Base-by-base conservation (phyloP, 2,888 invertebrate species). In the Sarcophaga carnaria region DNA sequence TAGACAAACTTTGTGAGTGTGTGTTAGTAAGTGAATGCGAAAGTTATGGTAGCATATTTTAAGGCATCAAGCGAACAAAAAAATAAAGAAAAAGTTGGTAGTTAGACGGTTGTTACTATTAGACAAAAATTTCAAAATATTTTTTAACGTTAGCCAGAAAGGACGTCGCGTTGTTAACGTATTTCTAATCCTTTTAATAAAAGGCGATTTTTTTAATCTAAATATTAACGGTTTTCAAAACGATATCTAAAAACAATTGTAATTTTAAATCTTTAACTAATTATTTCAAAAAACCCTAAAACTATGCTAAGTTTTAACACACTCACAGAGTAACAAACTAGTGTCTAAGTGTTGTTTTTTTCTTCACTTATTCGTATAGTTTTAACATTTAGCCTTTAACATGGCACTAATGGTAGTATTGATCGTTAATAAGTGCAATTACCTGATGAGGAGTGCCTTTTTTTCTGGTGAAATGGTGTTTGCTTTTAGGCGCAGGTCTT, bases 401-500 rank as follows among this genome's bases (percentile, higher is more conserved):
- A 37, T 2, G 37, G 2, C 1, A 54, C 12, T 54, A 14, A 17
- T 72, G 22, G 70, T 5, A 80, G 77, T 87, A 87, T 87, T 84
- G 86, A 87, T 87, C 86, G 83, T 79, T 83, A 79, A 84, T 81
- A 83, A 81, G 86, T 79, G 86, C 83, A 87, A 87, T 84, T 87
- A 81, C 75, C 78, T 79, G 82, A 47, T 27, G 59, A 84, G 81
- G 81, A 81, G 84, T 86, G 86, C 75, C 84, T 75, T 85, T 59
- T 49, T 54, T 17, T 17, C n/a, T 81, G 37, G 37, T 37, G 8
- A 37, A 37, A 10, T 37, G 71, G 81, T 84, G 78, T 84, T 80
- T 81, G 78, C 84, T 87, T 87, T 87, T 84, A 87, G 86, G 86
- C 86, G 86, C 86, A 87, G 75, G 86, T 87, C 86, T 87, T 87